Percentiles rank a stretch among this genome's conserved stretches.
Conservation (phyloP, 1,140 invertebrate genomes). For the Telenomus remus region DNA sequence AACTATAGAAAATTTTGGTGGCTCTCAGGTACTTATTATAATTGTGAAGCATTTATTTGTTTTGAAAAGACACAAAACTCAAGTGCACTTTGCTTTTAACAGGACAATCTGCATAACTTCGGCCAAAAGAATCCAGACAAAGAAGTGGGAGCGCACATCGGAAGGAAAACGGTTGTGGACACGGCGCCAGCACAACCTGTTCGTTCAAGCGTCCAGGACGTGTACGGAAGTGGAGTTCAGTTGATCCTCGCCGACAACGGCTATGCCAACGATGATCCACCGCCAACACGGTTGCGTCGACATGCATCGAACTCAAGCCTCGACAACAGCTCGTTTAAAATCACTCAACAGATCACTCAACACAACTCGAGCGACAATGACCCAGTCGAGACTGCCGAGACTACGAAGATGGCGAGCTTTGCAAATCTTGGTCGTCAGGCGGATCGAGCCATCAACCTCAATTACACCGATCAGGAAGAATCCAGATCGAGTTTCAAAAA, state of each 20-base stretch:
- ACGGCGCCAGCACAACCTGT: constrained; percentile 79
- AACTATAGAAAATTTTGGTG: constrained; percentile 94
- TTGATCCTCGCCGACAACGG: constrained; percentile 81
- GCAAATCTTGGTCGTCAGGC: constrained; percentile 81
- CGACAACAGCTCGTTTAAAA: constrained; percentile 73
- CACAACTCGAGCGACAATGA: constrained; percentile 77
- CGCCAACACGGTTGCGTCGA: constrained; percentile 71
- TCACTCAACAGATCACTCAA: too few relatives aligned
- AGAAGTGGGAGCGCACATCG: constrained; percentile 79
- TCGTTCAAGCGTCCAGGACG: constrained; percentile 84
- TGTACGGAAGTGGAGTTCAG: constrained; percentile 78
- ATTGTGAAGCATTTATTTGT: too few relatives aligned
- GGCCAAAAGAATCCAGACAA: constrained; percentile 87
- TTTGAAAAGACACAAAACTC: too few relatives aligned
- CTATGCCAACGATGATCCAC: constrained; percentile 76
- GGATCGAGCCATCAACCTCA: constrained; percentile 79
- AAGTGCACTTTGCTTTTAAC: too few relatives aligned
- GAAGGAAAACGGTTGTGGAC: constrained; percentile 75
- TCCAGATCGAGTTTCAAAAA: constrained; percentile 69
- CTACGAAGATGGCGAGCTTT: constrained; percentile 82
- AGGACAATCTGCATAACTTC: constrained; percentile 80
- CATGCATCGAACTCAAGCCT: constrained; percentile 75
- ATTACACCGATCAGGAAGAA: constrained; percentile 79
- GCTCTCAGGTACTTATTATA: constrained; percentile 79
- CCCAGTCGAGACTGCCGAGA: constrained; percentile 71